Evolutionary conservation across 2,113 vertebrate species (phyloP), one percentile per base, ranked within the genome.

Genomic region (Otis tarda): DNA sequence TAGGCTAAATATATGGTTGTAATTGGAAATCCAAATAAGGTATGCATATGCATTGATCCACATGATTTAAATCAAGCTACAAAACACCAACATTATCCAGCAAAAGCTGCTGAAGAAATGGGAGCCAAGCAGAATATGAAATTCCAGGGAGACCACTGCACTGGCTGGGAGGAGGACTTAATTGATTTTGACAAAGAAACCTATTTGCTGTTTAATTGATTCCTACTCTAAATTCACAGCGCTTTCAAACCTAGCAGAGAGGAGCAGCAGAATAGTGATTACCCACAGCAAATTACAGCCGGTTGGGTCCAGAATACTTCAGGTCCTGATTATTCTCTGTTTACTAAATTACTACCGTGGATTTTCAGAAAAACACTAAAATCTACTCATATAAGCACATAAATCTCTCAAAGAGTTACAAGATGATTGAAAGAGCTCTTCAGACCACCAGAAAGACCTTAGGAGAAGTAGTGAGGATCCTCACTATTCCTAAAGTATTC

Each of bases 191-290:
- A 98, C 97, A 97, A 97, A 98, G 97, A 97, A 98, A 96, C 96
- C 98, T 97, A 98, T 98, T 98, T 98, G 97, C 97, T 98, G 95
- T 97, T 97, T 98, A 98, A 98, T 98, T 98, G 97, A 98, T 98
- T 98, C 97, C 88, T 96, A 91, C 96, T 98, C 97, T 97, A 97
- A 97, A 97, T 98, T 98, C 97, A 96, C 91, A 93, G 97, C 47
- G 39, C 95, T 90, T 95, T 88, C 89, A 92, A 87, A 82, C 47
- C 74, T 74, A 96, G 97, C 87, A 97, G 76, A 80, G 77, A 84
- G 70, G 84, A 96, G 82, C 87, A 94, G 87, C 91, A 94, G 86
- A 83, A 94, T 95, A 92, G 87, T 97, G 97, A 97, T 97, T 95
- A 98, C 93, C 75, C 95, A 61, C 8, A 94, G 85, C 92, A 80